Evolutionary conservation across 2,113 vertebrate species (phyloP), one percentile per base, ranked within the genome.

Genomic region (Prunella himalayana): DNA sequence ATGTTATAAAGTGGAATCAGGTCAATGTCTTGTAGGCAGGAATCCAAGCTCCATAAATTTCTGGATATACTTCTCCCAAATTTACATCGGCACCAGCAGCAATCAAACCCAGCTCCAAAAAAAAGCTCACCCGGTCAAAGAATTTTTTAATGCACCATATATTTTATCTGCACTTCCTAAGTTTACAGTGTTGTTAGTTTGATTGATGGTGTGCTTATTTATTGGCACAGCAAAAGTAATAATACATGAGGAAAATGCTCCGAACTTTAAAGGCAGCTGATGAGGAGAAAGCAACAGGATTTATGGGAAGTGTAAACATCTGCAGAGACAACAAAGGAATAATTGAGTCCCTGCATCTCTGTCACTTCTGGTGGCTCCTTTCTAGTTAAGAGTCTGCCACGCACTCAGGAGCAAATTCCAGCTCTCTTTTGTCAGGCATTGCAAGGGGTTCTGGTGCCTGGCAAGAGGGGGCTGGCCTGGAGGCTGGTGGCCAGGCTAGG

Each of bases 151-250:
- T 82, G 94, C 93, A 9, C 79, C 96, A 94, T 98, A 97, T 98
- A 98, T 98, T 98, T 98, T 95, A 98, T 97, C 96, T 96, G 88
- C 94, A 90, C 94, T 95, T 90, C 94, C 88, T 84, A 97, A 97
- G 97, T 98, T 98, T 98, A 98, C 97, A 95, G 66, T 92, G 89
- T 93, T 92, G 97, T 98, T 98, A 98, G 96, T n/a, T 68, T 98
- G 98, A 98, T 98, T 95, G 98, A 98, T 86, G 96, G 93, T 7
- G 79, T 95, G 92, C 86, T 94, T 96, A 97, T 98, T 98, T 98
- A 98, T 96, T 95, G 97, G 90, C 95, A 95, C 51, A 84, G 97
- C 73, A 90, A 68, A 97, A 95, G 97, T 96, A 96, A 97, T 98
- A 97, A 98, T 96, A 98, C 83, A 91, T 53, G 94, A 96, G 96